These are phyloP conservation scores for Ginglymostoma cirratum DNA, from an alignment of 2,113 vertebrate species.

Conservation along the genomic window DNA sequence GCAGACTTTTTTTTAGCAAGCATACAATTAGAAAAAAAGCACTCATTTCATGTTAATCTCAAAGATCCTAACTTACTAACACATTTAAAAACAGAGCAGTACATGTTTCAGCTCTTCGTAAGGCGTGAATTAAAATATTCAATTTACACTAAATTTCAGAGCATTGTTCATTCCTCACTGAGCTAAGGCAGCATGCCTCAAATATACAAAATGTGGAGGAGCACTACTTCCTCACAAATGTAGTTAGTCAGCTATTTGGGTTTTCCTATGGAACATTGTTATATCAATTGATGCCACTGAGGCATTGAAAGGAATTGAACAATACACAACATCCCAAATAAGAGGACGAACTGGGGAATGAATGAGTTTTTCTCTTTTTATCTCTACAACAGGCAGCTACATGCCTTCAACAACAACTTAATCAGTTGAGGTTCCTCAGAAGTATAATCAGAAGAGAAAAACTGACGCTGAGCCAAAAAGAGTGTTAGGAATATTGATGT, in stretches of 20 bases:
- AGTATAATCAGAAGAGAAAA: neutral
- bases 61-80: neutral
- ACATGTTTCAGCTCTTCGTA: neutral
- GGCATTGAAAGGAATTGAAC: neutral
- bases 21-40: neutral
- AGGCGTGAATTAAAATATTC: neutral
- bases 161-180: neutral
- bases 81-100: neutral
- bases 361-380: neutral
- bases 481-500: neutral
- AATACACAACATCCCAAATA: neutral
- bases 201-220: neutral
- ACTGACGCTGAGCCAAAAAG: neutral
- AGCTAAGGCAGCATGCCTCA: neutral
- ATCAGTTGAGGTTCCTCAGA: neutral
- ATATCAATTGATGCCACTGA: neutral
- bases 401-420: no score
- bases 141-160: neutral
- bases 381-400: neutral
- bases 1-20: neutral
- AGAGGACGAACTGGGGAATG: neutral
- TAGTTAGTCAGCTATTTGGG: neutral
- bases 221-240: neutral
- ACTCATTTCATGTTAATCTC: constrained; percentile 14
- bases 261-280: neutral